Conservation (phyloP, 2,888 invertebrate species). For the Gibbula magus region DNA sequence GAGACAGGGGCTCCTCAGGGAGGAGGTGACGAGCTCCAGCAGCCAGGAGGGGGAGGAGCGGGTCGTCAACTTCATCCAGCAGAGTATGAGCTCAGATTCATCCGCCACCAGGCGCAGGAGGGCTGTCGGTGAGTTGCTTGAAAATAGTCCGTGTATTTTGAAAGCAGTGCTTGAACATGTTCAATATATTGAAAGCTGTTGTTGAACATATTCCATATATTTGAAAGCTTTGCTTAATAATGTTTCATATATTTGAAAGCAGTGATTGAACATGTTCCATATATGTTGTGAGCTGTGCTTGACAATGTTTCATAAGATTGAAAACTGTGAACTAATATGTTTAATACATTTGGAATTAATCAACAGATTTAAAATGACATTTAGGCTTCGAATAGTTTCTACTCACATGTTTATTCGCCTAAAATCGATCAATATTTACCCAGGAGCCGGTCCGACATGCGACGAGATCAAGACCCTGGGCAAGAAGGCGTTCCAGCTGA, state of each 20-base stretch:
- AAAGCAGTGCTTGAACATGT: background rate
- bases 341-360: too few relatives aligned
- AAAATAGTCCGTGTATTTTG: background rate
- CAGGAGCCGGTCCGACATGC: constrained; percentile 34
- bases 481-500: constrained; percentile 31
- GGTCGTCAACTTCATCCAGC: constrained; percentile 14
- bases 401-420: too few relatives aligned
- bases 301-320: background rate
- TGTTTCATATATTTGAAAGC: background rate
- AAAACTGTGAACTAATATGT: too few relatives aligned
- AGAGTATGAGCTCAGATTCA: constrained; percentile 25
- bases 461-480: constrained; percentile 37
- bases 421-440: background rate
- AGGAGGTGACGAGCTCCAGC: constrained; percentile 10
- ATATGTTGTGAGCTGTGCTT: background rate
- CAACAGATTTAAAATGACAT: too few relatives aligned
- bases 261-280: background rate
- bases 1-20: constrained; percentile 39
- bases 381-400: too few relatives aligned
- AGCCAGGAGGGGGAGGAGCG: background rate
- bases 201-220: background rate
- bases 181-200: background rate
- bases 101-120: constrained; percentile 12
- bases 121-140: constrained; percentile 13
- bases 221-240: background rate